phyloP scores from a whole-genome alignment of 2,797 vertebrate species.

The Sebastes steindachneri region DNA sequence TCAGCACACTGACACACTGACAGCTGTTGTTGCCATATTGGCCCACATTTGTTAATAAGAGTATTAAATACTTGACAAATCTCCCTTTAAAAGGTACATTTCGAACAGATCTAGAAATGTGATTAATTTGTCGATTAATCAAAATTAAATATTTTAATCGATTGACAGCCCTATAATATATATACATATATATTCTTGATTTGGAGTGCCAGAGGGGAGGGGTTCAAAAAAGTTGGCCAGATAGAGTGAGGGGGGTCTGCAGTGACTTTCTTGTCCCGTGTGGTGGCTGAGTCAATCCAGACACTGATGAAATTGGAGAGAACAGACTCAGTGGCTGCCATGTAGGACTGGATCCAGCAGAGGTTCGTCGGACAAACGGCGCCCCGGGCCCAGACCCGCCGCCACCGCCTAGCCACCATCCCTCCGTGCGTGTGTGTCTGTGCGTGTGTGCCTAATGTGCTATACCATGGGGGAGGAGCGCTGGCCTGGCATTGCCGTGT shows the following conservation, averaged over 20 bases:
- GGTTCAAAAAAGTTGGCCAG: neutral
- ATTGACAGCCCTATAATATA: too few relatives aligned
- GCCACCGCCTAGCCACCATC: neutral
- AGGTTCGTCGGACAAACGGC: slow-evolving; percentile 18
- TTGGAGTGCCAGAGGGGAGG: neutral
- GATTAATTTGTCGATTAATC: too few relatives aligned
- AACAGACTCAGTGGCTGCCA: neutral
- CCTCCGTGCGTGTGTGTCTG: neutral
- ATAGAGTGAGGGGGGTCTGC: neutral
- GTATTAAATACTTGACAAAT: too few relatives aligned
- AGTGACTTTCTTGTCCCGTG: neutral
- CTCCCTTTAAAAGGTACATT: too few relatives aligned
- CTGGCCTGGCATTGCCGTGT: neutral
- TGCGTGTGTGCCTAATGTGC: neutral
- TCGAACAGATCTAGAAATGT: too few relatives aligned
- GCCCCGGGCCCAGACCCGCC: neutral
- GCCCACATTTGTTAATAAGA: too few relatives aligned
- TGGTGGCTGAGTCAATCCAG: neutral
- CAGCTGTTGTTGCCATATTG: too few relatives aligned
- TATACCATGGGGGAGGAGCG: neutral
- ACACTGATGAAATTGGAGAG: slow-evolving; percentile 1
- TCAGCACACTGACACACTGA: too few relatives aligned
- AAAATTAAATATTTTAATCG: too few relatives aligned
- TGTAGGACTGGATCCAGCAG: neutral
- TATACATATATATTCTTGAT: too few relatives aligned